Evolutionary conservation across 92 coral and sea anemone species (phyloP).

Genomic region (Porites cylindrica): DNA sequence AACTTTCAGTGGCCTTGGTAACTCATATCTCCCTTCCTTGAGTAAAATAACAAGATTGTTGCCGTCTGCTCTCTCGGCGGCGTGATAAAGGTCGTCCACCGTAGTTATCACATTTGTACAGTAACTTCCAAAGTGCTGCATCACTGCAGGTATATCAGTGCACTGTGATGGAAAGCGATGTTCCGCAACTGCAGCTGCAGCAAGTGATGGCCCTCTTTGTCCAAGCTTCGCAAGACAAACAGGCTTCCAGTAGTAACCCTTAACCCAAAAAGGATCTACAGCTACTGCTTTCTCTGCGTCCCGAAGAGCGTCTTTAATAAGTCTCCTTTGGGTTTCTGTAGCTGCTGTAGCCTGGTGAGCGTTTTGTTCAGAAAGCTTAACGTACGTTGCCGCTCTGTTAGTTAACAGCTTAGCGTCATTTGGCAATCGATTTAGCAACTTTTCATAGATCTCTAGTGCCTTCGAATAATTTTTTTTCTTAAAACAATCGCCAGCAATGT

Average conservation of each 20-base stretch:
- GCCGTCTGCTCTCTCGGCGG: background rate
- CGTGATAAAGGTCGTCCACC: background rate
- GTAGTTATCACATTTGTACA: background rate
- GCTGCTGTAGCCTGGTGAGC: too few species aligned
- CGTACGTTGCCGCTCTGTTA: too few species aligned
- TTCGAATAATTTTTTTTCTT: background rate
- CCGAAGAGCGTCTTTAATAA: background rate
- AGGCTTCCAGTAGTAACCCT: background rate
- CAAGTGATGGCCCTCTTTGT: background rate
- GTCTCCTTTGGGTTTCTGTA: background rate
- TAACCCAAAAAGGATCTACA: too few species aligned
- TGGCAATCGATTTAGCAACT: background rate
- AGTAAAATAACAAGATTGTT: too few species aligned
- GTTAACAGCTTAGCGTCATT: too few species aligned
- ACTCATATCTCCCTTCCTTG: too few species aligned
- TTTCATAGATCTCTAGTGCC: background rate
- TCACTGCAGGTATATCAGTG: background rate
- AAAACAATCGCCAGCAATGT: background rate
- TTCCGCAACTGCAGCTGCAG: conserved; percentile 2
- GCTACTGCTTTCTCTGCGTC: background rate
- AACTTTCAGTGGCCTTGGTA: too few species aligned
- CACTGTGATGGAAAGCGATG: background rate
- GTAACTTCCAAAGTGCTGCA: background rate
- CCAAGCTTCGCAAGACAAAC: conserved; percentile 8
- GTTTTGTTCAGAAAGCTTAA: too few species aligned